phyloP scores from a whole-genome alignment of 2,888 invertebrate species.

The Zaprionus bogoriensis region DNA sequence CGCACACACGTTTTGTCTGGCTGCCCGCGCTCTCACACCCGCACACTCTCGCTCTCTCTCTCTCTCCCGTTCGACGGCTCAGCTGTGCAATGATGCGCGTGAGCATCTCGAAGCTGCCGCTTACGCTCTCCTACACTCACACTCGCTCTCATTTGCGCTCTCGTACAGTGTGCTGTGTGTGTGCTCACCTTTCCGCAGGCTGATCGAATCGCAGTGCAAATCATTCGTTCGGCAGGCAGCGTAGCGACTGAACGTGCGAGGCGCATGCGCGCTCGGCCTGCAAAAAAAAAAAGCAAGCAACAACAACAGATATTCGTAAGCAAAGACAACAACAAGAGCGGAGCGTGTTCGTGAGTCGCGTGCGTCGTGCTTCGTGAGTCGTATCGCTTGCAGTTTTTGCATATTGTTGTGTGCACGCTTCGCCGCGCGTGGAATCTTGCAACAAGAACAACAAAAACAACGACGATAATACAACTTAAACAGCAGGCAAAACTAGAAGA shows the following conservation, averaged over 20 bases:
- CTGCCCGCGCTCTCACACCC: no score
- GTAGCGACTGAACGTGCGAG: conserved; percentile 63
- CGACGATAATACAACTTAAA: background rate
- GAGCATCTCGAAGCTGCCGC: no score
- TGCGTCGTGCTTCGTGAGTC: conserved; percentile 14
- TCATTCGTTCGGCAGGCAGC: conserved; percentile 65
- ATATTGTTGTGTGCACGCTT: conserved; percentile 50
- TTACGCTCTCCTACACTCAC: background rate
- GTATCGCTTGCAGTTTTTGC: conserved; percentile 52
- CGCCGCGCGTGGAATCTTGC: conserved; percentile 63
- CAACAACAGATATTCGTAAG: conserved; percentile 27
- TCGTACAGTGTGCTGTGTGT: no score
- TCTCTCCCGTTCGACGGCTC: no score
- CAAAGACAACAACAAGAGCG: background rate
- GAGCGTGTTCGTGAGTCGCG: conserved; percentile 31
- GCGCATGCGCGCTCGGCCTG: conserved; percentile 72
- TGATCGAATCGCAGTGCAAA: conserved; percentile 31
- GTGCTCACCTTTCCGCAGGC: conserved; percentile 7
- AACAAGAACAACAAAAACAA: conserved; percentile 47
- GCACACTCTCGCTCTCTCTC: no score
- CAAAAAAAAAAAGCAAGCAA: conserved; percentile 10
- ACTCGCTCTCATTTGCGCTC: background rate
- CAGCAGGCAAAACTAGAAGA: conserved; percentile 41
- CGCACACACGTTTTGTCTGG: no score
- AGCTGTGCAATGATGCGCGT: no score